Evolutionary conservation across 1,140 invertebrate species (phyloP), one percentile per base, ranked within the genome.

Genomic region (Brachionus asplanchnoidis): DNA sequence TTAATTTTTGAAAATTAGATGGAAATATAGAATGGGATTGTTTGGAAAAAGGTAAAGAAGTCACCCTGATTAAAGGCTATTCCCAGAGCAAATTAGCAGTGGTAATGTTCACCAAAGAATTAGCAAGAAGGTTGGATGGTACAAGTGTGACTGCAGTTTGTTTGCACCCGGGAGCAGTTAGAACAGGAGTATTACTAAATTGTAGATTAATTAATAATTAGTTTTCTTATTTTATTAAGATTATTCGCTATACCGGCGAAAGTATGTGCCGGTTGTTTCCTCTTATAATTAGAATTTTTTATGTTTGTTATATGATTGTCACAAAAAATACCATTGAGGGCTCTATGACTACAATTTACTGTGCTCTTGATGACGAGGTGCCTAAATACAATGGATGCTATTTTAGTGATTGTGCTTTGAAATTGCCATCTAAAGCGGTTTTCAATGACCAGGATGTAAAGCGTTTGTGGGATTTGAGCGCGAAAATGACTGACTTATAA

Each of bases 341-440:
- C 0, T 89, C 90, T 5, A 89, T 91, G 85, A 91, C 90, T 2
- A 87, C 87, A 6, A 87, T 91, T 17, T 88, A 90, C 85, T 89
- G 89, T 85, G 85, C 88, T 46, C 86, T 89, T 11, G 92, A 94
- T 23, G 93, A 95, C 75, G 93, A 94, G 80, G 87, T 96, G 1
- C 90, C 93, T 79, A 92, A 92, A 50, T 91, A 93, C 1, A 93
- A 89, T 20, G 95, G 95, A 46, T 77, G 26, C 46, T 77, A 68
- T 84, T 85, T 56, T 89, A 88, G 79, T 23, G 79, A 82, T 32
- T 82, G 79, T 68, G 32, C 26, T 17, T 26, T 28, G 26, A 75
- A 70, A 44, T 20, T 36, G 60, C 82, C 82, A 17, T 46, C 44
- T 7, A 60, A 46, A 28, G 36, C 20, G 7, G 79, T 56, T 42